phyloP scores from a whole-genome alignment of 2,113 vertebrate species.

The Sphaerodactylus townsendi region DNA sequence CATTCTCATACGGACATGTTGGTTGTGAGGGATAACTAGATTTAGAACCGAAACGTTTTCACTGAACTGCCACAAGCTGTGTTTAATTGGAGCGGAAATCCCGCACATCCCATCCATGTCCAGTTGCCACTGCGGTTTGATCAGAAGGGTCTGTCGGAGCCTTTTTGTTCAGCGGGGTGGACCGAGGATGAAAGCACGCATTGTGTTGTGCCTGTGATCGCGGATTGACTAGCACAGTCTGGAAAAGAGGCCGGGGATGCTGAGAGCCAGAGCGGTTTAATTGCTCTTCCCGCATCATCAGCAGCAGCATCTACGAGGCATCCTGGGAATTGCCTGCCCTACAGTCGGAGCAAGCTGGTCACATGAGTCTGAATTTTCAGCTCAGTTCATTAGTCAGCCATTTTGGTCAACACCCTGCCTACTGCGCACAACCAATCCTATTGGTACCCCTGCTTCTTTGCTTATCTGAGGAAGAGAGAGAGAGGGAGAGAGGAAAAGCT shows the following conservation, averaged over 20 bases:
- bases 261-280: conserved; percentile 52
- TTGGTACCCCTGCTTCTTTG: conserved; percentile 67
- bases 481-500: conserved; percentile 41
- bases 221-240: conserved; percentile 55
- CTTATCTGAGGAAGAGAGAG: conserved; percentile 61
- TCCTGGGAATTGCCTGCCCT: conserved; percentile 77
- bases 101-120: neutral
- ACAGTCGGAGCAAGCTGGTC: conserved; percentile 83
- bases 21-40: accelerated
- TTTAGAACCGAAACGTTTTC: neutral
- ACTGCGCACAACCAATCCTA: conserved; percentile 84
- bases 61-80: neutral
- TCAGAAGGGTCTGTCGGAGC: accelerated
- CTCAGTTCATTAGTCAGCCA: conserved; percentile 90
- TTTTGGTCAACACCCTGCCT: conserved; percentile 96
- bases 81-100: neutral
- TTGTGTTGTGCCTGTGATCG: neutral
- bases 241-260: conserved; percentile 52
- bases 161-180: neutral
- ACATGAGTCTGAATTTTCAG: conserved; percentile 86
- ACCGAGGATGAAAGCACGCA: neutral
- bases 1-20: neutral
- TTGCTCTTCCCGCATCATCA: conserved; percentile 74
- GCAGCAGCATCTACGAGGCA: conserved; percentile 72
- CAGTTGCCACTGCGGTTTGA: neutral